A percentile compares a stretch with the other conserved stretches of the same genome.
Evolutionary conservation across 2,113 vertebrate species (phyloP).

Genomic region (Monarcha castaneiventris): DNA sequence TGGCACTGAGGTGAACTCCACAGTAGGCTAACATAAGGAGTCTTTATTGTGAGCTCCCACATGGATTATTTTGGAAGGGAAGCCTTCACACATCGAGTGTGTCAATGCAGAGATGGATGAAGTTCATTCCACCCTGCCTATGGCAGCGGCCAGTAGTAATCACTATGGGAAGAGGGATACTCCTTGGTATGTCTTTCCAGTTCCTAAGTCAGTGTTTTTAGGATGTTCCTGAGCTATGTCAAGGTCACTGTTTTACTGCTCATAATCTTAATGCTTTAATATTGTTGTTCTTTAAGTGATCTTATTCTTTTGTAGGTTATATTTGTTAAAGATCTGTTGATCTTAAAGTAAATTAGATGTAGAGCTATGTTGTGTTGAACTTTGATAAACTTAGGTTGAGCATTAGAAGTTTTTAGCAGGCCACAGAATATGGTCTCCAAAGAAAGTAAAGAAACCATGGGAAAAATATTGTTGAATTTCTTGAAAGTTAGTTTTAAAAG

Average conservation of each 20-base stretch:
- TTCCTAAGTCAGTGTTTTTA: neutral
- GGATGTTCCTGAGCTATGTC: neutral
- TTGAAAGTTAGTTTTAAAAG: neutral
- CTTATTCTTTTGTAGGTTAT: neutral
- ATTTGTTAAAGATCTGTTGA: neutral
- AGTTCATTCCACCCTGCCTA: neutral
- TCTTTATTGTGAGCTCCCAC: neutral
- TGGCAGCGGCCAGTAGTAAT: neutral
- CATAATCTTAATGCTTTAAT: neutral
- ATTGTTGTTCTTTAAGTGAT: neutral
- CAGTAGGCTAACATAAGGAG: neutral
- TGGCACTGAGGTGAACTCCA: neutral
- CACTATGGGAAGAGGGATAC: neutral
- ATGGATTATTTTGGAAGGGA: neutral
- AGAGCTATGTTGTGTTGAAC: neutral
- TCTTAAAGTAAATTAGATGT: neutral
- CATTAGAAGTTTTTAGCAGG: neutral
- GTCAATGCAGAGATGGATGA: neutral
- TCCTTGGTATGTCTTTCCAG: neutral
- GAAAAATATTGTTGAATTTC: neutral
- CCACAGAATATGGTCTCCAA: neutral
- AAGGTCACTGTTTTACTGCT: neutral
- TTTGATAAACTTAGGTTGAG: neutral
- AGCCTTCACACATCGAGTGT: neutral
- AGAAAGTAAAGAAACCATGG: neutral